Evolutionary conservation across 1,140 invertebrate genomes (phyloP).

Genomic region (Atta cephalotes): DNA sequence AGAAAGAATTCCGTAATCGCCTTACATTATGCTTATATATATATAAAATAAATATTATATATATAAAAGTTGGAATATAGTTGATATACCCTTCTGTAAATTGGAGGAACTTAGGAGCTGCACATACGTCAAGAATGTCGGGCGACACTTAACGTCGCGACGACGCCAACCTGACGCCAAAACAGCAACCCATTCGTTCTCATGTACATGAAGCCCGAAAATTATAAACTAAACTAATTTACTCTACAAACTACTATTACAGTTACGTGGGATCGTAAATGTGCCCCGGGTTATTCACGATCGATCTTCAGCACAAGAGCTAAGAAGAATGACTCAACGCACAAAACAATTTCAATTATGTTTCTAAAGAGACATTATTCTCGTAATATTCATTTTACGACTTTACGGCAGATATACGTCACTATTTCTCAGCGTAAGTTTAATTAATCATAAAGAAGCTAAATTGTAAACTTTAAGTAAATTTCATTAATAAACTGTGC

Average conservation of each 20-base stretch:
- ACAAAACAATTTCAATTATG: slow-evolving; percentile 42
- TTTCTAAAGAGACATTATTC: slow-evolving; percentile 27
- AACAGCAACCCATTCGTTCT: slow-evolving; percentile 73
- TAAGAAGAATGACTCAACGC: slow-evolving; percentile 29
- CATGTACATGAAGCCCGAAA: slow-evolving; percentile 67
- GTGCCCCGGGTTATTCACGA: slow-evolving; percentile 37
- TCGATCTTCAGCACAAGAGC: slow-evolving; percentile 59
- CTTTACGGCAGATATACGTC: not conserved
- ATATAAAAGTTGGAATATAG: slow-evolving; percentile 19
- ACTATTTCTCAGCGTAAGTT: slow-evolving; percentile 23
- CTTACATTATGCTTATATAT: not conserved
- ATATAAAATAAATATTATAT: too few species aligned
- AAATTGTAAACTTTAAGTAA: slow-evolving; percentile 5
- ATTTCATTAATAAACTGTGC: not conserved
- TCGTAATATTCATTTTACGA: slow-evolving; percentile 20
- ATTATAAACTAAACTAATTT: slow-evolving; percentile 81
- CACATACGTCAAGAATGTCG: slow-evolving; percentile 69
- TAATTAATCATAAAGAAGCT: slow-evolving; percentile 28
- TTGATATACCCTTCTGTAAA: slow-evolving; percentile 51
- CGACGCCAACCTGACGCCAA: slow-evolving; percentile 72
- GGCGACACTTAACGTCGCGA: slow-evolving; percentile 70
- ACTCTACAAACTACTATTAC: slow-evolving; percentile 56
- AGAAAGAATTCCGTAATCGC: not conserved
- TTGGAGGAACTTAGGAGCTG: slow-evolving; percentile 63
- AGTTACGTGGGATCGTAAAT: slow-evolving; percentile 41